Evolutionary conservation across 2,797 vertebrate species (phyloP), one percentile per base, ranked within the genome.

Genomic region (Melanotaenia nigrans): DNA sequence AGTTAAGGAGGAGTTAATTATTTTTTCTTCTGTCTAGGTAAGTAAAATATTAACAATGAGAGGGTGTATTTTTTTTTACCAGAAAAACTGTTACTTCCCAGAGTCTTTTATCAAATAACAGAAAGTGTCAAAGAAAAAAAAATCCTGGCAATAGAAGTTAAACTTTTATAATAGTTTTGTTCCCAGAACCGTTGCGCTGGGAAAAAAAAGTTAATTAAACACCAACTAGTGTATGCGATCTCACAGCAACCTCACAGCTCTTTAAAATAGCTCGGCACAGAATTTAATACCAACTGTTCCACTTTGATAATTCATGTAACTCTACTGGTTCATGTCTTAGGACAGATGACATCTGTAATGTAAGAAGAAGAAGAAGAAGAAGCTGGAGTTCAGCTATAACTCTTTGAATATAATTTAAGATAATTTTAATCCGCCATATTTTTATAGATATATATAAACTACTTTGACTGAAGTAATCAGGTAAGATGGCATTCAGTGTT

Each of bases 161-260:
- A 65, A 91, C 66, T 83, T 85, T 61, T 73, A 11, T 72, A 84
- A 85, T 75, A 86, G 79, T 87, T 87, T 82, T 85, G 69, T 83
- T 86, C 82, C 76, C 85, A 84, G 81, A 86, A 86, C 68, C 58
- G 33, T 85, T 84, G 78, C 71, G 77, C 70, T 81, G 87, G 61
- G 84, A 85, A 84, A 71, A 85, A 85, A 78, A 90, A 84, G 81
- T 87, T 86, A 90, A 91, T 90, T 90, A 87, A 81, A 90, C 82
- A 84, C 71, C 75, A 89, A 6, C n/a, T 60, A 71, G 79, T 83
- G 75, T 72, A 70, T 71, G 64, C 8, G 63, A 73, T 86, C 75
- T 79, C 72, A 59, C 68, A 53, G 84, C 75, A 81, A 83, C 60
- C 59, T 81, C 13, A 0, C 71, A 62, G 76, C 65, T 78, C 83